A percentile compares a stretch with the other conserved stretches of the same genome.
These are phyloP conservation scores for Anarsia innoxiella DNA, from an alignment of 2,888 invertebrate genomes.

Conservation along the genomic window DNA sequence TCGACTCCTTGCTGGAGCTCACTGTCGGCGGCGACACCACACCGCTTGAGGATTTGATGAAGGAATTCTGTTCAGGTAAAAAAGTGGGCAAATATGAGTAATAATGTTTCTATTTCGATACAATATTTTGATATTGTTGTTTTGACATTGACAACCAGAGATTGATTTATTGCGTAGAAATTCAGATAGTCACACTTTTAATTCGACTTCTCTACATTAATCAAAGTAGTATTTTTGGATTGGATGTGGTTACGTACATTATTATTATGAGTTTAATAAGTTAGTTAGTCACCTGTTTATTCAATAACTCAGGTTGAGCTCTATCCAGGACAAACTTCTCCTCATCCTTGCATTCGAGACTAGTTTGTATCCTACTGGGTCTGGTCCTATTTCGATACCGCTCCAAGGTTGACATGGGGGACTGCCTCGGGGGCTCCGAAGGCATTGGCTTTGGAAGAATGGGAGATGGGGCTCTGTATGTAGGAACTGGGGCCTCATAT, in stretches of 20 bases:
- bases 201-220: too few relatives aligned
- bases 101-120: too few relatives aligned
- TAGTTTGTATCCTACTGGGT: conserved; percentile 52
- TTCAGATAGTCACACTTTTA: too few relatives aligned
- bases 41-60: conserved; percentile 59
- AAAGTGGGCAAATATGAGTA: too few relatives aligned
- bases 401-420: conserved; percentile 67
- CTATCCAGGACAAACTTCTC: conserved; percentile 83
- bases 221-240: too few relatives aligned
- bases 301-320: conserved; percentile 73
- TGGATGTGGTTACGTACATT: too few relatives aligned
- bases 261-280: too few relatives aligned
- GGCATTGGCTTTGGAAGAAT: conserved; percentile 44
- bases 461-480: conserved; percentile 53
- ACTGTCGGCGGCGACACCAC: conserved; percentile 60
- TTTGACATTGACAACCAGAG: too few relatives aligned
- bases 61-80: conserved; percentile 47
- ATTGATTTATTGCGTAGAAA: too few relatives aligned
- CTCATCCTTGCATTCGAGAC: conserved; percentile 63
- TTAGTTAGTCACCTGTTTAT: conserved; percentile 47
- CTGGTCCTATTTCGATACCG: conserved; percentile 59
- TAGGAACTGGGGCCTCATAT: conserved; percentile 43
- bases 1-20: conserved; percentile 67
- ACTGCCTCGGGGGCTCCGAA: conserved; percentile 36
- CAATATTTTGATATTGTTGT: too few relatives aligned